Conservation (phyloP, 2,797 vertebrate species). For the Cephalopachus bancanus region DNA sequence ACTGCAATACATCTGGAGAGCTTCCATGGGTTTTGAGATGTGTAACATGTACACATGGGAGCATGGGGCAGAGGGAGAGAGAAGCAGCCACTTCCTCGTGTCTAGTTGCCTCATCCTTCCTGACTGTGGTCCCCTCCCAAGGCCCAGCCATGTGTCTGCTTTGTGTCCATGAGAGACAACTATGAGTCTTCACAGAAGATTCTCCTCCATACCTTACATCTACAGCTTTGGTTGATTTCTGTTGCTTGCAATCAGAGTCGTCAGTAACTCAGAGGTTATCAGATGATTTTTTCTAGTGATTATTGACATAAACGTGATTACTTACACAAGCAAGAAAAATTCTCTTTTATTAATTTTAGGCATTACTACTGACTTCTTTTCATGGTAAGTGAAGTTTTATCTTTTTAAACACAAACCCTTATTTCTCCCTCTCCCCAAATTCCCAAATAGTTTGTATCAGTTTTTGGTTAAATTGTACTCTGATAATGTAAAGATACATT, state of each 20-base stretch:
- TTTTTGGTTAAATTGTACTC: neutral
- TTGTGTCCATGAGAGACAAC: neutral
- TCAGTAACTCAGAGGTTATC: neutral
- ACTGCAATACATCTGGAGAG: neutral
- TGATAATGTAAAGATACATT: neutral
- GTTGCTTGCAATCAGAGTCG: neutral
- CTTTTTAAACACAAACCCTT: neutral
- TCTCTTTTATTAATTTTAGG: neutral
- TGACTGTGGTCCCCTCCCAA: neutral
- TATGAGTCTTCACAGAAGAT: neutral
- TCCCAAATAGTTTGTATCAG: neutral
- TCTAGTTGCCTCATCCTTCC: neutral
- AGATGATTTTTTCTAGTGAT: slow-evolving; percentile 36
- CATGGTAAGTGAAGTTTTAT: neutral
- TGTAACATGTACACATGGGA: neutral
- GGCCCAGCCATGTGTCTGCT: neutral
- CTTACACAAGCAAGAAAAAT: neutral
- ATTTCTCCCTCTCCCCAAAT: neutral
- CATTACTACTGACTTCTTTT: neutral
- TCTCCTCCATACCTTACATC: slow-evolving; percentile 28
- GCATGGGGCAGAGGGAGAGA: neutral
- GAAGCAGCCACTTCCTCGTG: neutral
- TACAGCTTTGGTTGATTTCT: neutral
- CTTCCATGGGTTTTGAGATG: neutral
- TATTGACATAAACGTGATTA: neutral